Conservation (phyloP, 1,140 invertebrate species). For the Vanessa tameamea region DNA sequence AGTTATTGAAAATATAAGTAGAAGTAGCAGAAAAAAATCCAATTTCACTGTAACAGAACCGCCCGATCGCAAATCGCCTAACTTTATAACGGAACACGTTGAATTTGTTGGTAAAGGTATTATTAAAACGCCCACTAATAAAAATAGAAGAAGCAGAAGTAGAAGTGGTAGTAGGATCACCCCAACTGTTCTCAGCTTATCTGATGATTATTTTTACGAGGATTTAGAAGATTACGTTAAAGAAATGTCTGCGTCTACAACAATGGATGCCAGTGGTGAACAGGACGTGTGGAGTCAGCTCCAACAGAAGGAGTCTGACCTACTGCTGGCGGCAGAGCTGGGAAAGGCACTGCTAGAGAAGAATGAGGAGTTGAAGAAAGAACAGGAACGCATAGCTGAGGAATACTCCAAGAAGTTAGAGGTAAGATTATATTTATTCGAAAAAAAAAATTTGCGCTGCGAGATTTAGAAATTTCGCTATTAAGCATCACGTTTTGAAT, state of each 20-base stretch:
- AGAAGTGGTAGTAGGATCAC: conserved; percentile 59
- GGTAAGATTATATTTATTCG: conserved; percentile 82
- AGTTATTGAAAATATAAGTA: conserved; percentile 66
- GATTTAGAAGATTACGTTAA: conserved; percentile 82
- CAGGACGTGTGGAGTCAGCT: conserved; percentile 91
- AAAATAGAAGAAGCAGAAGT: conserved; percentile 59
- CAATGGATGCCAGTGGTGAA: conserved; percentile 69
- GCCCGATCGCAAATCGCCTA: conserved; percentile 59
- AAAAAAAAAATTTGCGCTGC: too few relatives aligned
- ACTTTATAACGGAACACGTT: conserved; percentile 64
- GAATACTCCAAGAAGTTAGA: conserved; percentile 96
- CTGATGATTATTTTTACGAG: conserved; percentile 80
- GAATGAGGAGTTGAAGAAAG: conserved; percentile 94
- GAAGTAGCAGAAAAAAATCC: conserved; percentile 53
- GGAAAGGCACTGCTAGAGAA: conserved; percentile 97
- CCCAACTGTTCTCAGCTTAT: conserved; percentile 55
- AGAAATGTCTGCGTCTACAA: conserved; percentile 77
- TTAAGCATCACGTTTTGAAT: background rate
- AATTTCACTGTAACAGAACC: conserved; percentile 42
- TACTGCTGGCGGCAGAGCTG: conserved; percentile 95
- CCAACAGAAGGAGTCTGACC: conserved; percentile 95
- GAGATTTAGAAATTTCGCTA: background rate
- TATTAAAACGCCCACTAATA: conserved; percentile 38
- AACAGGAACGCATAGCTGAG: conserved; percentile 91
- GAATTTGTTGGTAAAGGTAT: conserved; percentile 68